These are phyloP conservation scores for Spisula subtruncata DNA, from an alignment of 2,888 invertebrate species.

Conservation along the genomic window DNA sequence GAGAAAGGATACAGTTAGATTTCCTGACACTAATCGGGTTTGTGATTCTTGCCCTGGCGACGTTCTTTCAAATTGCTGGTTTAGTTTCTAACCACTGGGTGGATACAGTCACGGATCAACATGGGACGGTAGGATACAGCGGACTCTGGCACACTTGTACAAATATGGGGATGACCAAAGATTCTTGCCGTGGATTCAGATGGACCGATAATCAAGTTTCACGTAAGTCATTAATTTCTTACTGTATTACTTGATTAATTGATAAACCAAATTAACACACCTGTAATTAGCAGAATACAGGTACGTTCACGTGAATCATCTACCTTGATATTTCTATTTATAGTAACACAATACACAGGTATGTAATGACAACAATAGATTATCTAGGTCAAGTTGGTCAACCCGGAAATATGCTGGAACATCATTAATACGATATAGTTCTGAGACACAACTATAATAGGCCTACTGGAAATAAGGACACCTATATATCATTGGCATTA, in stretches of 20 bases:
- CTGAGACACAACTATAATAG: no score
- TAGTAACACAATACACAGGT: slow-evolving; percentile 14
- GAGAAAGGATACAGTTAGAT: slow-evolving; percentile 29
- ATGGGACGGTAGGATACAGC: slow-evolving; percentile 70
- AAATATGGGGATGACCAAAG: slow-evolving; percentile 62
- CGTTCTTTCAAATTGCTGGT: slow-evolving; percentile 66
- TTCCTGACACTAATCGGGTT: slow-evolving; percentile 58
- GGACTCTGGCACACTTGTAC: slow-evolving; percentile 76
- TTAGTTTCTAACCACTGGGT: slow-evolving; percentile 74
- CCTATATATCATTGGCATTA: no score
- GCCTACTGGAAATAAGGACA: no score
- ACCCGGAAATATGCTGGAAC: background rate
- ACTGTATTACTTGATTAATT: background rate
- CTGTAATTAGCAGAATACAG: slow-evolving; percentile 6
- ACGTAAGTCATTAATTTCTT: slow-evolving; percentile 63
- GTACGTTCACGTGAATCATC: background rate
- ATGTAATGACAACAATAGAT: background rate
- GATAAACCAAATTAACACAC: no score
- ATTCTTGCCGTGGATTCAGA: slow-evolving; percentile 72
- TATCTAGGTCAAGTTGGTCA: slow-evolving; percentile 10
- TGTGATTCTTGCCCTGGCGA: slow-evolving; percentile 59
- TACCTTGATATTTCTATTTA: slow-evolving; percentile 17
- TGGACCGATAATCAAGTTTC: slow-evolving; percentile 77
- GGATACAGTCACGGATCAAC: slow-evolving; percentile 57
- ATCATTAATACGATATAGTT: no score